A percentile compares a stretch with the other conserved stretches of the same genome.
Conservation (phyloP, 2,797 vertebrate genomes). For the Scolopax rusticola region DNA sequence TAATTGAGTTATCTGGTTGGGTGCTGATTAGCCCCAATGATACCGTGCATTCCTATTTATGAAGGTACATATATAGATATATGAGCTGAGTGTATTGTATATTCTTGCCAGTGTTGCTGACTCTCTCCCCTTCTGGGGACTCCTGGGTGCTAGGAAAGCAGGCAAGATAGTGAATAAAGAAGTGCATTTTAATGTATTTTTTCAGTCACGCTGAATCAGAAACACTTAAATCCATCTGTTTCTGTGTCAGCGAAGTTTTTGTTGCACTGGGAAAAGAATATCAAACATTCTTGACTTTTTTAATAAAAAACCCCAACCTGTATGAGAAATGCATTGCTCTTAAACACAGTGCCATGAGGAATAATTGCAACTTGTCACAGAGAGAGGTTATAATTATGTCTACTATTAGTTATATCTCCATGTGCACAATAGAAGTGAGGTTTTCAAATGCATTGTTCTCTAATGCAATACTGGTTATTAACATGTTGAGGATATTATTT, state of each 20-base stretch:
- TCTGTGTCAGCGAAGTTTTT: constrained; percentile 30
- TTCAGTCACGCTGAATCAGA: background rate
- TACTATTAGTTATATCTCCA: constrained; percentile 40
- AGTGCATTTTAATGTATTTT: background rate
- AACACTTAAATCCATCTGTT: constrained; percentile 20
- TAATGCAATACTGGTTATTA: constrained; percentile 50
- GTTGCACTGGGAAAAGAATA: constrained; percentile 15
- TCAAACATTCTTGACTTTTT: constrained; percentile 27
- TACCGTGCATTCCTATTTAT: background rate
- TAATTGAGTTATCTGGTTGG: background rate
- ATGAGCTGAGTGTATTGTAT: background rate
- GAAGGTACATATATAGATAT: background rate
- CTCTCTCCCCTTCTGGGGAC: background rate
- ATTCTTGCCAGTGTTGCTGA: background rate
- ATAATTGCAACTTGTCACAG: constrained; percentile 66
- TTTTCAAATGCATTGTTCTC: constrained; percentile 52
- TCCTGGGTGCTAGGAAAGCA: background rate
- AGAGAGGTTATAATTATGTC: constrained; percentile 65
- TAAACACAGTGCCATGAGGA: background rate
- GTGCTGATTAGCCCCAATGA: background rate
- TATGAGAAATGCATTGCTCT: constrained; percentile 20
- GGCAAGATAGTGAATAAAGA: background rate
- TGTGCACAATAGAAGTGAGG: constrained; percentile 33
- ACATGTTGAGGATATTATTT: constrained; percentile 55
- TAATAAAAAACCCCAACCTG: background rate